phyloP scores from a whole-genome alignment of 2,113 vertebrate genomes.

The Ranitomeya imitator region DNA sequence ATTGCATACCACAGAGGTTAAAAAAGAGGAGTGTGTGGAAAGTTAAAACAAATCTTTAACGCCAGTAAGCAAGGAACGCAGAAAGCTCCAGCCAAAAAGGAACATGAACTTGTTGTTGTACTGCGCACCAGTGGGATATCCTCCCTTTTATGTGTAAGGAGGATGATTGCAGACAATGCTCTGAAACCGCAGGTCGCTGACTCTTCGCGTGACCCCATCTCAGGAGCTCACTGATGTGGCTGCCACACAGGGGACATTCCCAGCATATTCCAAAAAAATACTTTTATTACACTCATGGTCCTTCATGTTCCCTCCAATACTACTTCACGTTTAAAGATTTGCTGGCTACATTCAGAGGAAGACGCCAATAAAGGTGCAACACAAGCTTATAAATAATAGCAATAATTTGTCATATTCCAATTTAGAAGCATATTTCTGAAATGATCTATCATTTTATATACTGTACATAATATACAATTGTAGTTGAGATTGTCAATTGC shows the following conservation, averaged over 20 bases:
- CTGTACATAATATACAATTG: no score
- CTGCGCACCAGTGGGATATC: constrained; percentile 20
- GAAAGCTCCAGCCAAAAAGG: constrained; percentile 10
- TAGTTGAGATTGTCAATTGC: no score
- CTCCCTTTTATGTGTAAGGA: constrained; percentile 16
- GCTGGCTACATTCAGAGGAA: background rate
- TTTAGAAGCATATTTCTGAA: no score
- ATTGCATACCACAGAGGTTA: constrained; percentile 38
- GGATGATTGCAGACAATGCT: background rate
- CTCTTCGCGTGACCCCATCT: background rate
- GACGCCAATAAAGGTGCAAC: no score
- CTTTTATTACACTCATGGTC: background rate
- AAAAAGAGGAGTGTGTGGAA: constrained; percentile 36
- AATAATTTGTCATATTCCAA: no score
- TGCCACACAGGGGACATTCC: background rate
- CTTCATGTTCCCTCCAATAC: background rate
- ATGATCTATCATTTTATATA: no score
- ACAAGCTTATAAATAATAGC: no score
- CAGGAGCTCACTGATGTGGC: constrained; percentile 7
- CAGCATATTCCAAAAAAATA: background rate
- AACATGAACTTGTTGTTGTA: background rate
- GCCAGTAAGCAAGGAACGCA: constrained; percentile 36
- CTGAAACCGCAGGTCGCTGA: constrained; percentile 1
- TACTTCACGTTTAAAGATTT: background rate
- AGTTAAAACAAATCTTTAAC: constrained; percentile 31